Evolutionary conservation across 1,140 invertebrate genomes (phyloP).

Genomic region (Chironomus tepperi): DNA sequence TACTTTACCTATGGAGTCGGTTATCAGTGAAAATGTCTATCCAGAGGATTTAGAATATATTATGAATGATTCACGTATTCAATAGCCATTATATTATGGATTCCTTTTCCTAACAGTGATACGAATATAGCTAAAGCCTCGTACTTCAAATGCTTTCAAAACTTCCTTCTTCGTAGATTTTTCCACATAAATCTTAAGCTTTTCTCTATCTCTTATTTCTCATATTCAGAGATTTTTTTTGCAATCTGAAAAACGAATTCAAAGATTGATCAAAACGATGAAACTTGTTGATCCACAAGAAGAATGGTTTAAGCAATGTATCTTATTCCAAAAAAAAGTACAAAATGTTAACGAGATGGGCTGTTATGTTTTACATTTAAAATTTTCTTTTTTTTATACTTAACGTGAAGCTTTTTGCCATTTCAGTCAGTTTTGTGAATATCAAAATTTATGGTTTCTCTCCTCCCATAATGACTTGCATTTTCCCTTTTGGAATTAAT

Average conservation of each 20-base stretch:
- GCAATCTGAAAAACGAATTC: too few species aligned
- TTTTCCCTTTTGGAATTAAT: neutral
- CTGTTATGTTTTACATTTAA: slow-evolving; percentile 9
- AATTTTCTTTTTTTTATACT: neutral
- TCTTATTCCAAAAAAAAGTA: neutral
- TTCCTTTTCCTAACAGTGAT: too few species aligned
- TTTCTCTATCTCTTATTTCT: too few species aligned
- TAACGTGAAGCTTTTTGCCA: neutral
- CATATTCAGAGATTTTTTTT: too few species aligned
- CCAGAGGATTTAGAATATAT: slow-evolving; percentile 3
- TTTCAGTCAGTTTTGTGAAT: neutral
- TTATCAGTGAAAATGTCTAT: slow-evolving; percentile 3
- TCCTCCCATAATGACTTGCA: neutral
- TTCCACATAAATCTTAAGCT: too few species aligned
- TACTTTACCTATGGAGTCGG: neutral
- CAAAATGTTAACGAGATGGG: neutral
- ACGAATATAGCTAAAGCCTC: too few species aligned
- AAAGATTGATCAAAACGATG: too few species aligned
- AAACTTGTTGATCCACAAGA: neutral
- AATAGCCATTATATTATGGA: neutral
- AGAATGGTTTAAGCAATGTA: neutral
- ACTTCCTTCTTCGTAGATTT: too few species aligned
- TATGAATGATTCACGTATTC: slow-evolving; percentile 12
- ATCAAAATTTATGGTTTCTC: neutral
- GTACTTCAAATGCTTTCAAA: too few species aligned